Percentiles rank a stretch among this genome's conserved stretches.
phyloP scores from a whole-genome alignment of 2,888 invertebrate genomes.

The Drosophila pegasa region DNA sequence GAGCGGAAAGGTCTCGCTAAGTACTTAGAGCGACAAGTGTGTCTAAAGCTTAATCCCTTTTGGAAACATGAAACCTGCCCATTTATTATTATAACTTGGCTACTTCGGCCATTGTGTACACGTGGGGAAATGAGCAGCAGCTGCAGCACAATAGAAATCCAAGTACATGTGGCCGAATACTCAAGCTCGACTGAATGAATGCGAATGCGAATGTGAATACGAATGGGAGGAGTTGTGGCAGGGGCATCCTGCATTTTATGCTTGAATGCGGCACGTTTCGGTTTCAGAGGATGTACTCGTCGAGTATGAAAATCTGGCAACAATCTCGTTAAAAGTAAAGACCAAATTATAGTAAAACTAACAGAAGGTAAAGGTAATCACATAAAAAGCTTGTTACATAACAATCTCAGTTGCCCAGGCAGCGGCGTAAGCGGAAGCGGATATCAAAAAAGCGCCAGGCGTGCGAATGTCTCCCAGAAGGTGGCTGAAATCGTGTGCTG shows the following conservation, averaged over 20 bases:
- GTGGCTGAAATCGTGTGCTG: conserved; percentile 5
- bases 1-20: not conserved
- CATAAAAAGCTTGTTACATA: conserved; percentile 79
- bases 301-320: conserved; percentile 65
- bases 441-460: conserved; percentile 66
- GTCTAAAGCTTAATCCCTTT: not conserved
- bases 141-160: conserved; percentile 32
- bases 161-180: conserved; percentile 10
- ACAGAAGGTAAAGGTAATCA: conserved; percentile 80
- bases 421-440: conserved; percentile 62
- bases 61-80: not conserved
- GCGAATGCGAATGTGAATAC: not conserved
- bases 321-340: conserved; percentile 79
- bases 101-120: conserved; percentile 17
- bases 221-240: not conserved
- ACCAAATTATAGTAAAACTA: conserved; percentile 79
- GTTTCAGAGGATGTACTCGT: conserved; percentile 49
- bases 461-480: conserved; percentile 57
- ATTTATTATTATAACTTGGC: conserved; percentile 14
- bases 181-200: conserved; percentile 1
- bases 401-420: conserved; percentile 60
- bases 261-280: conserved; percentile 57
- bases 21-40: not conserved
- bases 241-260: conserved; percentile 58
- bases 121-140: conserved; percentile 18